Evolutionary conservation across 2,113 vertebrate genomes (phyloP).

Genomic region (Meles meles): DNA sequence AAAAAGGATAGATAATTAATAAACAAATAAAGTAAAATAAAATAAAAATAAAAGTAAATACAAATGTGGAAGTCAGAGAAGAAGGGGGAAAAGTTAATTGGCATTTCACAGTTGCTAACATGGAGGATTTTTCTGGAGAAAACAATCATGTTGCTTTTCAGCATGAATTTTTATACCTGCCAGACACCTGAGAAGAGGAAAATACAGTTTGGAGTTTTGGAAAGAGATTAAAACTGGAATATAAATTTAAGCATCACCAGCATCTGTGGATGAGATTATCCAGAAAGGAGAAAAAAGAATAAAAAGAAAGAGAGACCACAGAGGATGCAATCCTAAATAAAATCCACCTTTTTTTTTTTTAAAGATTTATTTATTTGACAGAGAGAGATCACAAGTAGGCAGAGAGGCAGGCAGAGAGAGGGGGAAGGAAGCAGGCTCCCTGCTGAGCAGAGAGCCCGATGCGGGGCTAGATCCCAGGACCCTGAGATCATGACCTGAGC

Average conservation of each 20-base stretch:
- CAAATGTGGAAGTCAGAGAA: neutral
- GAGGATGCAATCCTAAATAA: neutral
- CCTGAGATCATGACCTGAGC: too few relatives aligned
- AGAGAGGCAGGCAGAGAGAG: too few relatives aligned
- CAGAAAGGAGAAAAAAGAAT: neutral
- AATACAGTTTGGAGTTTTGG: neutral
- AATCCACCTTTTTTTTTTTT: neutral
- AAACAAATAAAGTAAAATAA: too few relatives aligned
- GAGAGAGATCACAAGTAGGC: too few relatives aligned
- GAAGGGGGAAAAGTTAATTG: neutral
- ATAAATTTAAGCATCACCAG: neutral
- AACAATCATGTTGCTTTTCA: neutral
- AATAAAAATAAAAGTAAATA: neutral
- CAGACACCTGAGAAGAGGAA: neutral
- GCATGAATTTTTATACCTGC: neutral
- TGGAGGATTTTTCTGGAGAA: neutral
- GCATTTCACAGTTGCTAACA: neutral
- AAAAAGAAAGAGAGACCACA: neutral
- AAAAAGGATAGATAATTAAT: neutral
- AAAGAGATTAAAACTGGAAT: neutral
- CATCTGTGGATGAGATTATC: neutral
- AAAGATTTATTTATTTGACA: too few relatives aligned
- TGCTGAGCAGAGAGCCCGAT: too few relatives aligned
- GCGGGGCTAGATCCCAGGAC: too few relatives aligned
- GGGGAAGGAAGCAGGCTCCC: too few relatives aligned